Conservation (phyloP, 2,797 vertebrate species). For the Anas capensis region DNA sequence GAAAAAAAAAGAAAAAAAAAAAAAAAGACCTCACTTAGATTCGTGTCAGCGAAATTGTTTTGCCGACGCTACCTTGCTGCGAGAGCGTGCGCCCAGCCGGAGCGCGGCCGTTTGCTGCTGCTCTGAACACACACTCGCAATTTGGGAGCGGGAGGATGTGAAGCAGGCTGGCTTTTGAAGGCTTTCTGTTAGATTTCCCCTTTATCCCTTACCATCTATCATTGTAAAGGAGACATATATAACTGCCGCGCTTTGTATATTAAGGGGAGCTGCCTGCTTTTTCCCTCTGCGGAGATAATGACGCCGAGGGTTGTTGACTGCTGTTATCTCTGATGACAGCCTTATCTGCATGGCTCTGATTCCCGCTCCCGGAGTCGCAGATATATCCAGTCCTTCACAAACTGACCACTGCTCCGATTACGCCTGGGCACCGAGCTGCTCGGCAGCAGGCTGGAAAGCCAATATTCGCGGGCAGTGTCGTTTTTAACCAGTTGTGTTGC, state of each 20-base stretch:
- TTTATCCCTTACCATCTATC: slow-evolving; percentile 74
- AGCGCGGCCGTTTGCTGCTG: not conserved
- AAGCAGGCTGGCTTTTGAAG: slow-evolving; percentile 70
- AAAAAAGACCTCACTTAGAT: not conserved
- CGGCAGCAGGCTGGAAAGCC: not conserved
- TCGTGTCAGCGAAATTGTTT: not conserved
- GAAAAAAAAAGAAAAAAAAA: too few species aligned
- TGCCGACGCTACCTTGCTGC: not conserved
- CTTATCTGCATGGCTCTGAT: slow-evolving; percentile 82
- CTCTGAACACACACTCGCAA: not conserved
- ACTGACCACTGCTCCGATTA: slow-evolving; percentile 70
- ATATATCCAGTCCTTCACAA: slow-evolving; percentile 76
- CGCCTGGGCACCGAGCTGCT: not conserved
- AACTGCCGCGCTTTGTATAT: slow-evolving; percentile 74
- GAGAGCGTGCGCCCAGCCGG: rapidly evolving
- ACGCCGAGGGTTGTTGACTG: slow-evolving; percentile 78
- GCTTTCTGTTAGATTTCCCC: slow-evolving; percentile 64
- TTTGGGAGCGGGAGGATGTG: slow-evolving; percentile 49
- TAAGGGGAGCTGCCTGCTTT: slow-evolving; percentile 72
- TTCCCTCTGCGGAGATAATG: slow-evolving; percentile 77
- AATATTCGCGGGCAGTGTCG: not conserved
- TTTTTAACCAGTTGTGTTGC: not conserved
- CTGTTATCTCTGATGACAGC: slow-evolving; percentile 80
- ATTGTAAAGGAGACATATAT: slow-evolving; percentile 79
- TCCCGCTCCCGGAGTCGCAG: slow-evolving; percentile 62